Evolutionary conservation across 2,888 invertebrate genomes (phyloP).

Genomic region (Apodemia mormo): DNA sequence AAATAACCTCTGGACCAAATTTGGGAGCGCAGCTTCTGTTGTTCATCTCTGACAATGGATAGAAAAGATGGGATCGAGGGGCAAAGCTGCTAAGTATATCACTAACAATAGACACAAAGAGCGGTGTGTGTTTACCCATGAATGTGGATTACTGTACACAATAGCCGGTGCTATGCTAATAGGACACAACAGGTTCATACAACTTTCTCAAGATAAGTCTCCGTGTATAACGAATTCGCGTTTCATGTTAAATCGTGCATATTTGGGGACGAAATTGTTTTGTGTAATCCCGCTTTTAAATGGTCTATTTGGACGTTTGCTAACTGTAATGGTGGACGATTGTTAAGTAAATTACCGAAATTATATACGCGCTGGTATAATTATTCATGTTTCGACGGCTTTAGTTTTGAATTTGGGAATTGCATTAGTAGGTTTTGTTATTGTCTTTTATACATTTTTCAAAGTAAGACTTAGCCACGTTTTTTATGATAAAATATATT

Average conservation of each 20-base stretch:
- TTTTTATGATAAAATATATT: too few species aligned
- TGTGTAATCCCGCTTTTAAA: conserved; percentile 70
- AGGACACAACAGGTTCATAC: conserved; percentile 75
- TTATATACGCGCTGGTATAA: not conserved
- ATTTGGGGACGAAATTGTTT: conserved; percentile 53
- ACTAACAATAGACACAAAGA: conserved; percentile 72
- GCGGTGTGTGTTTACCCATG: conserved; percentile 80
- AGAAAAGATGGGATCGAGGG: conserved; percentile 71
- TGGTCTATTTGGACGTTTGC: conserved; percentile 73
- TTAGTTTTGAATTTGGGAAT: not conserved
- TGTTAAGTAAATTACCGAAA: conserved; percentile 48
- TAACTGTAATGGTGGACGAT: conserved; percentile 57
- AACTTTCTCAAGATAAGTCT: conserved; percentile 74
- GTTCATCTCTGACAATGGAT: conserved; percentile 59
- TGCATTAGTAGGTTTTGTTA: conserved; percentile 1
- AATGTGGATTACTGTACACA: conserved; percentile 72
- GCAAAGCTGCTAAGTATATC: conserved; percentile 77
- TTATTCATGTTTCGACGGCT: conserved; percentile 3
- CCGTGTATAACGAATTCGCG: conserved; percentile 80
- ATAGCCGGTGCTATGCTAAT: conserved; percentile 72
- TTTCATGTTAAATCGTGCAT: conserved; percentile 78
- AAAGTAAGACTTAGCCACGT: not conserved
- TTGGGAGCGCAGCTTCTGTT: conserved; percentile 50
- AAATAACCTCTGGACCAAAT: conserved; percentile 67
- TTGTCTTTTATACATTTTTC: not conserved